Base-by-base conservation (phyloP, 2,797 vertebrate genomes). In the Meriones psammophilus region DNA sequence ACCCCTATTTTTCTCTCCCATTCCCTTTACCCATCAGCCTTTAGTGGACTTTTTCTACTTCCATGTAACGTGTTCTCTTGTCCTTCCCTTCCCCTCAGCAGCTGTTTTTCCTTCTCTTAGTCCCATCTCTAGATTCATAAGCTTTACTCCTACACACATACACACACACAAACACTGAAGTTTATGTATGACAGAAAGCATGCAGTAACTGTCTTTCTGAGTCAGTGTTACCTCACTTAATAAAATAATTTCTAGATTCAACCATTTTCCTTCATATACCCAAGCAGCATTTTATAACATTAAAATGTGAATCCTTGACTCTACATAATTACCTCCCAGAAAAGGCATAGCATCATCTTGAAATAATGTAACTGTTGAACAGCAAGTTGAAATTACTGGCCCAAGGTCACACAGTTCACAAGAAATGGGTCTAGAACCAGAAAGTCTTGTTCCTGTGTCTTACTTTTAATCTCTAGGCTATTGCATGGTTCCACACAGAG, bases 341-440 rank as follows among this genome's bases (percentile, higher is more conserved):
- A 68, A 91, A 83, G 46, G 3, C 8, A 26, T 42, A 50, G 8
- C 28, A 56, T n/a, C 22, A 62, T 6, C 60, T 20, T 77, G 76
- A 3, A 69, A 79, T 73, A 87, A 73, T n/a, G 39, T 73, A 96
- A 88, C 20, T 36, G 17, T 91, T 60, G 0, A 56, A 85, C 6
- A 94, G 14, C 20, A 83, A 91, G 56, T 4, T 71, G 54, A 93
- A 92, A 39, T 66, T 39, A 89, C 76, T 93, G 85, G 18, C 24
- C 36, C 86, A 39, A 86, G 79, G 60, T 89, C 50, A 80, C 56
- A 83, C 42, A 83, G 33, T 39, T 92, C 6, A 4, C 24, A 62
- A 68, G 30, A 18, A 94, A 68, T 2, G 62, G 15, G 42, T 33
- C 17, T 56, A 88, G 17, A 89, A 71, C 28, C 33, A 87, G 26